Evolutionary conservation across 2,888 invertebrate genomes (phyloP).

Genomic region (Tiliacea citrago): DNA sequence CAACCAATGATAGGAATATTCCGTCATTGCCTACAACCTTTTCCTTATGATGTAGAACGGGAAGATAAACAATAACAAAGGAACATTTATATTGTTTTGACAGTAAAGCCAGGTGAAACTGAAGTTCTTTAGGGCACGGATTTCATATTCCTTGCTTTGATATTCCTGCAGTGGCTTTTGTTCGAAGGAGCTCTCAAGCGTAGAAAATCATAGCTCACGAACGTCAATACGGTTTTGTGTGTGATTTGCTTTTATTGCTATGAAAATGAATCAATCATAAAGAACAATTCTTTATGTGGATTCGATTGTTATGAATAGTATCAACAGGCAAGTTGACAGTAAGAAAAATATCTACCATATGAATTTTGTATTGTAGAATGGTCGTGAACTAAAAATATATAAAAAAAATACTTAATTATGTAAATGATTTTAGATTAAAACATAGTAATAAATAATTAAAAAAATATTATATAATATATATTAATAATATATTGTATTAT

Average conservation of each 20-base stretch:
- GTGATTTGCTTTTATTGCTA: conserved; percentile 7
- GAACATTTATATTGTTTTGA: conserved; percentile 39
- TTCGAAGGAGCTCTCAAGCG: conserved; percentile 21
- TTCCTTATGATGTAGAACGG: conserved; percentile 33
- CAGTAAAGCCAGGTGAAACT: conserved; percentile 31
- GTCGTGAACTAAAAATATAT: no score
- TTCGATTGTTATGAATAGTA: background rate
- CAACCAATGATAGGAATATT: no score
- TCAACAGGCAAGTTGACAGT: no score
- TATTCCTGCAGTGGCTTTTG: conserved; percentile 29
- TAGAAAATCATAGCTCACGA: conserved; percentile 13
- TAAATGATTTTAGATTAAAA: no score
- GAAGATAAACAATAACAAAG: conserved; percentile 41
- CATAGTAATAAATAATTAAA: no score
- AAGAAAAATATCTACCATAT: no score
- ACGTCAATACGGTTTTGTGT: conserved; percentile 20
- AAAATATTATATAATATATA: no score
- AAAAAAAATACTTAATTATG: no score
- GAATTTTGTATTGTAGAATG: no score
- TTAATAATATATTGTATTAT: no score
- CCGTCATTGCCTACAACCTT: conserved; percentile 5
- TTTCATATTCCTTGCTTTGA: conserved; percentile 36
- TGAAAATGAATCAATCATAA: conserved; percentile 28
- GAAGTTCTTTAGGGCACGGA: conserved; percentile 23
- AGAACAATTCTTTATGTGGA: background rate